phyloP scores from a whole-genome alignment of 2,797 vertebrate species.

The Rhabdophis nuchalis region DNA sequence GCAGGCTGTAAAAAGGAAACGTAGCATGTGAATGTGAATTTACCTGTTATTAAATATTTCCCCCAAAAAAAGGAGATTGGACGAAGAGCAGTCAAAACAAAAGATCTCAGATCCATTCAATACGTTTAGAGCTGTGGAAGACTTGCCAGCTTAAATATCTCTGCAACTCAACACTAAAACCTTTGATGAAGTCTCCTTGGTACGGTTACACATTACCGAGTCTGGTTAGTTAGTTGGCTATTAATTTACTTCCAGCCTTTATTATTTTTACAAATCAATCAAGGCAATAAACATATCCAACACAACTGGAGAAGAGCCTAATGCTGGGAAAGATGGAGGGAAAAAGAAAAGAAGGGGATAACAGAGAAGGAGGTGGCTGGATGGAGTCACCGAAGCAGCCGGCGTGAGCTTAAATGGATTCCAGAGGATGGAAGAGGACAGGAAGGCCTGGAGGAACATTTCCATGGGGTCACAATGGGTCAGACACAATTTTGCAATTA shows the following conservation, averaged over 20 bases:
- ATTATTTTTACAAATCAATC: neutral
- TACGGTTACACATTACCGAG: neutral
- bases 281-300: neutral
- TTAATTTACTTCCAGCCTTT: neutral
- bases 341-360: too few species aligned
- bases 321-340: too few species aligned
- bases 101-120: neutral
- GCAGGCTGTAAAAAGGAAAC: slow-evolving; percentile 78
- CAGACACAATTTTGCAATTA: too few species aligned
- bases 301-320: too few species aligned
- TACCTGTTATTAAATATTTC: neutral
- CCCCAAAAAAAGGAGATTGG: neutral
- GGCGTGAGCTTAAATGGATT: too few species aligned
- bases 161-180: neutral
- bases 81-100: neutral
- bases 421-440: too few species aligned
- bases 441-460: too few species aligned
- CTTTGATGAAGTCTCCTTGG: too few species aligned
- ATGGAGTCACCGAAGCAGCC: too few species aligned
- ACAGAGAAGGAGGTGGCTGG: too few species aligned
- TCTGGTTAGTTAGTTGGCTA: neutral
- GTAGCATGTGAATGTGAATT: neutral
- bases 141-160: too few species aligned
- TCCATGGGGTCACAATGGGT: too few species aligned
- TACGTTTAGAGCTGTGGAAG: neutral